Evolutionary conservation across 1,140 invertebrate genomes (phyloP).

Genomic region (Aphelenchoides avenae): DNA sequence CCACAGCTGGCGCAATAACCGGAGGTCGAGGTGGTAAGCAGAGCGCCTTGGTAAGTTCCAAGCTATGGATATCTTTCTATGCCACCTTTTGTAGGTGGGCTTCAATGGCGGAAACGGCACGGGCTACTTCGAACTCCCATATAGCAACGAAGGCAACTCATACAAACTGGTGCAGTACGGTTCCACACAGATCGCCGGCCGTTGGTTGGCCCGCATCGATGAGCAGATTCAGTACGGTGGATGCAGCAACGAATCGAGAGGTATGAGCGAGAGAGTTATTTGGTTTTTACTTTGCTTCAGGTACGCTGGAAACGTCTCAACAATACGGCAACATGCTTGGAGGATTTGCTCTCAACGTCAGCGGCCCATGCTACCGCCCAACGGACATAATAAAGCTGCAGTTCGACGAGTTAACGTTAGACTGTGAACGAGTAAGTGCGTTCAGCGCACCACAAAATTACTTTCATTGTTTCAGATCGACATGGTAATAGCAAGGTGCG

Average conservation of each 20-base stretch:
- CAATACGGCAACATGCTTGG: conserved; percentile 81
- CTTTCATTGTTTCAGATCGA: conserved; percentile 61
- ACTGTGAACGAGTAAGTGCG: conserved; percentile 66
- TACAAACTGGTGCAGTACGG: conserved; percentile 69
- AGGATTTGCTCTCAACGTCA: conserved; percentile 86
- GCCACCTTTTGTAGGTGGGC: conserved; percentile 19
- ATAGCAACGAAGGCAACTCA: conserved; percentile 24
- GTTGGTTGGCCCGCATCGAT: conserved; percentile 88
- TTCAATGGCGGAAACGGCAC: conserved; percentile 86
- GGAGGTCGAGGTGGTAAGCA: conserved; percentile 69
- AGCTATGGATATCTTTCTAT: background rate
- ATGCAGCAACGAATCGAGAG: conserved; percentile 64
- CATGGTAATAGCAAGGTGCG: conserved; percentile 72
- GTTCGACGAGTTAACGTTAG: conserved; percentile 76
- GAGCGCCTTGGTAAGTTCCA: conserved; percentile 63
- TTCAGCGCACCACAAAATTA: background rate
- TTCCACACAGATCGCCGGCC: conserved; percentile 78
- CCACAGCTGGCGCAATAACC: conserved; percentile 71
- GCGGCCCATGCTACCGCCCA: conserved; percentile 84
- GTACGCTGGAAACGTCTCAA: conserved; percentile 24
- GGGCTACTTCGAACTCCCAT: conserved; percentile 37
- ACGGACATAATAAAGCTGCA: conserved; percentile 83
- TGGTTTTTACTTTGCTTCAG: background rate
- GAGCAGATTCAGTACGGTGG: conserved; percentile 86
- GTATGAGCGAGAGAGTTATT: background rate